phyloP scores from a whole-genome alignment of 2,797 vertebrate genomes.

The Onychomys arenicola region DNA sequence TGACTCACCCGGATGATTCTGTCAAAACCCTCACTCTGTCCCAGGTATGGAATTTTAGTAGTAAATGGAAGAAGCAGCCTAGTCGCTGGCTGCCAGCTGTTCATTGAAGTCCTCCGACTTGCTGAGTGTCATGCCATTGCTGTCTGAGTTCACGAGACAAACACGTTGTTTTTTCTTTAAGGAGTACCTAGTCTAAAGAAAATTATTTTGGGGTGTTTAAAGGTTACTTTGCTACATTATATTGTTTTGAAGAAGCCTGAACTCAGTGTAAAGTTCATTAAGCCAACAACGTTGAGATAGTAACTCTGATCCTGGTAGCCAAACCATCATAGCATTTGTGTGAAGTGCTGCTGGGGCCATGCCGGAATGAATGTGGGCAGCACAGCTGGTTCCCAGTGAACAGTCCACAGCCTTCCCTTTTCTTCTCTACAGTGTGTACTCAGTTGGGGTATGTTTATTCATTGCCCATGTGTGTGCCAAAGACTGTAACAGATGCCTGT shows the following conservation, averaged over 20 bases:
- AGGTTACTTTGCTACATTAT: not conserved
- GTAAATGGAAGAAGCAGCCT: not conserved
- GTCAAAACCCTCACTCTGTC: slow-evolving; percentile 94
- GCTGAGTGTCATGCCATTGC: not conserved
- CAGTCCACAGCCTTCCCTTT: not conserved
- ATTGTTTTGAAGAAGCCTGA: not conserved
- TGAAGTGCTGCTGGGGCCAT: not conserved
- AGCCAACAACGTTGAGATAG: not conserved
- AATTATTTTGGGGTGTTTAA: slow-evolving; percentile 1
- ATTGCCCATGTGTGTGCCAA: not conserved
- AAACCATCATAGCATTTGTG: not conserved
- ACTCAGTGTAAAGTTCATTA: not conserved
- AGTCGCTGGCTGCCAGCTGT: not conserved
- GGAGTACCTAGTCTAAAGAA: not conserved
- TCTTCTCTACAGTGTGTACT: slow-evolving; percentile 4
- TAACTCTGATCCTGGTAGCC: not conserved
- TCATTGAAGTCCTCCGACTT: slow-evolving; percentile 18
- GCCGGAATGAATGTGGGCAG: not conserved
- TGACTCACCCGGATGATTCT: slow-evolving; percentile 91
- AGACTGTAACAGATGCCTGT: not conserved
- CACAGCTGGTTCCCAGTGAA: not conserved
- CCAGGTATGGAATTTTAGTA: slow-evolving; percentile 89
- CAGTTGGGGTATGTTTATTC: not conserved
- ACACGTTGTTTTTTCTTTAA: slow-evolving; percentile 16
- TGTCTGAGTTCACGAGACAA: slow-evolving; percentile 28